These are phyloP conservation scores for Oligia strigilis DNA, from an alignment of 2,888 invertebrate genomes.

Conservation along the genomic window DNA sequence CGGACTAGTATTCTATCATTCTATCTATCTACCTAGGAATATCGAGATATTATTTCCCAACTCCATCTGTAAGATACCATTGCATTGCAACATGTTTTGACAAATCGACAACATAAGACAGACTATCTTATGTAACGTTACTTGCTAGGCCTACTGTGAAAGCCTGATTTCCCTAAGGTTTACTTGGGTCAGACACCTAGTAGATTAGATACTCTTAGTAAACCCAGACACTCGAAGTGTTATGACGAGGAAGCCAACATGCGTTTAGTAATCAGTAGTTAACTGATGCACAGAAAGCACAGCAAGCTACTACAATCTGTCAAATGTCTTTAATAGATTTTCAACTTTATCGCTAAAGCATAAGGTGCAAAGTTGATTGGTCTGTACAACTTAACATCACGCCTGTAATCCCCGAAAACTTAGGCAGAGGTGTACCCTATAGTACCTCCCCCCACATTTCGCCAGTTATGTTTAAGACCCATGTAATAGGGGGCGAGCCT, in stretches of 20 bases:
- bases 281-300: background rate
- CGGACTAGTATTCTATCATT: too few species aligned
- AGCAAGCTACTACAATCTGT: too few species aligned
- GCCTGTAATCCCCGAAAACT: too few species aligned
- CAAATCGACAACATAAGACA: conserved; percentile 9
- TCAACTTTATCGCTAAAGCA: too few species aligned
- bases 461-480: too few species aligned
- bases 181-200: conserved; percentile 26
- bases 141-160: background rate
- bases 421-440: too few species aligned
- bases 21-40: background rate
- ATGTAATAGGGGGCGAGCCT: too few species aligned
- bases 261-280: background rate
- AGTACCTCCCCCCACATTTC: too few species aligned
- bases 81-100: conserved; percentile 9
- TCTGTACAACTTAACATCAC: too few species aligned
- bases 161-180: conserved; percentile 28
- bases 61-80: too few species aligned
- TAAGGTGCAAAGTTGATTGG: too few species aligned
- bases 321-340: too few species aligned
- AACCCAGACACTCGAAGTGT: background rate
- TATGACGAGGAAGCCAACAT: background rate
- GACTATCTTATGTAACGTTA: conserved; percentile 22
- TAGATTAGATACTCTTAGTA: background rate
- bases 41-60: background rate